Evolutionary conservation across 35 echinoderm and acorn worm genomes (phyloP), one percentile per base, ranked within the genome.

Genomic region (Lytechinus variegatus): DNA sequence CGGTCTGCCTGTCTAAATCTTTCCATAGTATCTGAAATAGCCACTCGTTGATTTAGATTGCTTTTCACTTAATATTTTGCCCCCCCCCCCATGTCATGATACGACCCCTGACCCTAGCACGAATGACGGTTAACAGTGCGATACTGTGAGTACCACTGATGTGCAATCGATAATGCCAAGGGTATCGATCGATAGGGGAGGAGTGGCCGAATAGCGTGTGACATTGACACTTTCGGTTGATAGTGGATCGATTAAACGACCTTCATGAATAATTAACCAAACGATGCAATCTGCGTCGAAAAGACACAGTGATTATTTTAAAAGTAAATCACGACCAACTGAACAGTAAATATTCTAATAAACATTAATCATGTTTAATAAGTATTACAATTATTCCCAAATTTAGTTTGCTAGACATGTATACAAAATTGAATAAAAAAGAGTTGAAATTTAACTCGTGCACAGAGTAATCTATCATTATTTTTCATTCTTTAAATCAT

Each of bases 151-250:
- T 79, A 24, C 16, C 66, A 79, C 66, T 8, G 66, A 79, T 24
- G 21, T 4, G 2, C 16, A 79, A 79, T 79, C 66, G 6, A 79
- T 79, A 79, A 79, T 6, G n/a, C 14, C 66, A 79, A 79, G 66
- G 66, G 66, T 79, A 16, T 79, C 19, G 66, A 79, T 79, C 66
- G 66, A 79, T 79, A 24, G 12, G 66, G 33, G 66, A 79, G 66
- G 66, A 24, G 16, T 79, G 66, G 66, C 3, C 19, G 21, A 79
- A 16, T 1, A 79, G 66, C 14, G 66, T 79, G 66, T 79, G 66
- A 79, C 66, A 79, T 79, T 79, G 66, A 79, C 66, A 79, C 66
- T 79, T 79, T 79, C 9, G 66, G 66, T 79, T 79, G 19, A 79
- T 3, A 24, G 14, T 4, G 66, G 14, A 79, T 79, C 66, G 66